Evolutionary conservation across 1,140 invertebrate genomes (phyloP).

Genomic region (Hestina assimilis): DNA sequence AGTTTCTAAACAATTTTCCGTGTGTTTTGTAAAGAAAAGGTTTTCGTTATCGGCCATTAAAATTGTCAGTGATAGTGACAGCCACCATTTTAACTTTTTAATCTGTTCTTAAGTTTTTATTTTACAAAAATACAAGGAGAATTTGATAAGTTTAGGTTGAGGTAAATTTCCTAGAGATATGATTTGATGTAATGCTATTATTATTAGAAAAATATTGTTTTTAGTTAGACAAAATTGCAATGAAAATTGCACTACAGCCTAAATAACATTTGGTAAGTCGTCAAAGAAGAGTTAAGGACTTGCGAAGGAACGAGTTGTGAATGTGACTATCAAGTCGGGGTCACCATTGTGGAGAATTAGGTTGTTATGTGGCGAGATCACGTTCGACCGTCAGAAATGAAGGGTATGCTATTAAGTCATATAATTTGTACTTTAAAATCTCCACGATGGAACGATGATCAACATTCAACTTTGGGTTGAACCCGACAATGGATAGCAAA

Average conservation of each 20-base stretch:
- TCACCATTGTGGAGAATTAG: no score
- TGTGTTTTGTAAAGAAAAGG: conserved; percentile 14
- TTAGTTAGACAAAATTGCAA: conserved; percentile 59
- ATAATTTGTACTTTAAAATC: no score
- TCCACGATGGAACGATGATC: no score
- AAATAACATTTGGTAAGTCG: conserved; percentile 8
- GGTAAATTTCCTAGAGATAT: conserved; percentile 23
- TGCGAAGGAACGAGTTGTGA: no score
- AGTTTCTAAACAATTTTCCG: conserved; percentile 14
- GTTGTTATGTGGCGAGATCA: no score
- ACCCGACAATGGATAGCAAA: no score
- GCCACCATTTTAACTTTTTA: background rate
- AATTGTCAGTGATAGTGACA: background rate
- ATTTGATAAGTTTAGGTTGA: background rate
- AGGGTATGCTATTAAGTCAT: no score
- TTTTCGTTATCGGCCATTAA: background rate
- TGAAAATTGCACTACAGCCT: conserved; percentile 40
- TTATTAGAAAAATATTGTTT: conserved; percentile 69
- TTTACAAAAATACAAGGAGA: conserved; percentile 18
- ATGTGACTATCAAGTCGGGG: no score
- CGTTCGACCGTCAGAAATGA: no score
- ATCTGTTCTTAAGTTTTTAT: conserved; percentile 2
- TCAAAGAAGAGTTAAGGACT: conserved; percentile 2
- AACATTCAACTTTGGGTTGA: no score
- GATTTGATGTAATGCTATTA: conserved; percentile 29